Percentiles rank a stretch among this genome's conserved stretches.
Conservation (phyloP, 2,888 invertebrate genomes). For the Tipula helvola region DNA sequence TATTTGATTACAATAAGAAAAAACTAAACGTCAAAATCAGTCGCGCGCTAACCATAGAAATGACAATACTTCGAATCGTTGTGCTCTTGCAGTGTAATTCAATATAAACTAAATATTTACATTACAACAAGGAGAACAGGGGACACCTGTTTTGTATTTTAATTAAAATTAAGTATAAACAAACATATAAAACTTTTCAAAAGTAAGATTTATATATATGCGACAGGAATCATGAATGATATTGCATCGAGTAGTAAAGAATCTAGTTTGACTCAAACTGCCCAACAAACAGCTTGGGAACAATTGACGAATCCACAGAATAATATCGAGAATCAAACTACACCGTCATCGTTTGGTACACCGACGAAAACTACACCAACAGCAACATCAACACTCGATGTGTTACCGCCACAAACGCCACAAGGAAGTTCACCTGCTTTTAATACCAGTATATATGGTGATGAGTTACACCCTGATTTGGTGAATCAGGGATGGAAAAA, state of each 20-base stretch:
- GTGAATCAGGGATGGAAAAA: slow-evolving; percentile 89
- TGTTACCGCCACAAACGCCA: slow-evolving; percentile 30
- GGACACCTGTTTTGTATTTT: neutral
- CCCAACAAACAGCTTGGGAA: slow-evolving; percentile 33
- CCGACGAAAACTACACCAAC: slow-evolving; percentile 25
- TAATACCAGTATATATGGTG: slow-evolving; percentile 28
- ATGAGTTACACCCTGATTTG: slow-evolving; percentile 32
- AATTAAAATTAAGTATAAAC: neutral
- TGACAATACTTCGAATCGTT: neutral
- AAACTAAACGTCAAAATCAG: slow-evolving; percentile 8
- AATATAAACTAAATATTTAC: neutral
- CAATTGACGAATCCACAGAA: slow-evolving; percentile 31
- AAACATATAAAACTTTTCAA: neutral
- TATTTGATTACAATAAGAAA: neutral
- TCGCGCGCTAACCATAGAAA: slow-evolving; percentile 5
- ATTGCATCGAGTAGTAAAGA: slow-evolving; percentile 22
- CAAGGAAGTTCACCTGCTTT: slow-evolving; percentile 19
- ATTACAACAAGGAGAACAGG: neutral
- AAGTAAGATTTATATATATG: neutral
- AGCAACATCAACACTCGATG: slow-evolving; percentile 28
- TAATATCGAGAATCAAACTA: slow-evolving; percentile 21
- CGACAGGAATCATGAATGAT: slow-evolving; percentile 22
- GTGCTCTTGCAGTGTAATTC: neutral
- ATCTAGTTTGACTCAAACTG: slow-evolving; percentile 17
- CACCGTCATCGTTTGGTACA: slow-evolving; percentile 29